Evolutionary conservation across 2,797 vertebrate genomes (phyloP).

Genomic region (Podargus strigoides): DNA sequence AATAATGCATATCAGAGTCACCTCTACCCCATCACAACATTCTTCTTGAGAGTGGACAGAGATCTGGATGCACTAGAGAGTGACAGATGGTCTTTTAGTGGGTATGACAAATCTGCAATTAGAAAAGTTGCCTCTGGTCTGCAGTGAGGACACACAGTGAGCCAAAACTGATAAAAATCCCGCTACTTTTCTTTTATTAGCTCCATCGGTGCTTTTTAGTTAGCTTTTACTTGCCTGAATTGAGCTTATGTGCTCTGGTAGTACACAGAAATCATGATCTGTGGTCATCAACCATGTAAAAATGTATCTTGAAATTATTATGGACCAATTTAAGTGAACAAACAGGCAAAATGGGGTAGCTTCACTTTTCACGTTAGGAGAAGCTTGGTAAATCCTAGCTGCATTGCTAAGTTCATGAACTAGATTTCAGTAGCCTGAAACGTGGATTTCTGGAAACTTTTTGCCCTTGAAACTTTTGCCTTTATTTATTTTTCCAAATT

Average conservation of each 20-base stretch:
- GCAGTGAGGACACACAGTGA: background rate
- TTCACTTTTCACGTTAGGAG: background rate
- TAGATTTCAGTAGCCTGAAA: background rate
- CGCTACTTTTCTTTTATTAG: background rate
- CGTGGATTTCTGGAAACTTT: background rate
- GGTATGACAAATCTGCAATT: background rate
- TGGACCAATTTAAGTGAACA: background rate
- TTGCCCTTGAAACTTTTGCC: slow-evolving; percentile 21
- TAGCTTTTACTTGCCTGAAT: background rate
- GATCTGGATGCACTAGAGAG: background rate
- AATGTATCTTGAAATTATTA: background rate
- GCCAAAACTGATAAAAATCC: background rate
- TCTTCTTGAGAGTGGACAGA: background rate
- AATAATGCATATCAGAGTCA: background rate
- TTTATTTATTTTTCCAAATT: slow-evolving; percentile 45
- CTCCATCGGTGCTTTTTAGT: background rate
- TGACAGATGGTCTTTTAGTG: background rate
- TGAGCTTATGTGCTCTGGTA: background rate
- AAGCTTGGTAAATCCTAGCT: background rate
- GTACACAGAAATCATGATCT: background rate
- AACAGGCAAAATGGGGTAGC: background rate
- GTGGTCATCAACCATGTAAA: background rate
- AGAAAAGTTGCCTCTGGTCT: background rate
- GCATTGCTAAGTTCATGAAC: background rate
- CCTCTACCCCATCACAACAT: background rate